A percentile compares a stretch with the other conserved stretches of the same genome.
Evolutionary conservation across 2,888 invertebrate genomes (phyloP).

Genomic region (Chalcis sispes): DNA sequence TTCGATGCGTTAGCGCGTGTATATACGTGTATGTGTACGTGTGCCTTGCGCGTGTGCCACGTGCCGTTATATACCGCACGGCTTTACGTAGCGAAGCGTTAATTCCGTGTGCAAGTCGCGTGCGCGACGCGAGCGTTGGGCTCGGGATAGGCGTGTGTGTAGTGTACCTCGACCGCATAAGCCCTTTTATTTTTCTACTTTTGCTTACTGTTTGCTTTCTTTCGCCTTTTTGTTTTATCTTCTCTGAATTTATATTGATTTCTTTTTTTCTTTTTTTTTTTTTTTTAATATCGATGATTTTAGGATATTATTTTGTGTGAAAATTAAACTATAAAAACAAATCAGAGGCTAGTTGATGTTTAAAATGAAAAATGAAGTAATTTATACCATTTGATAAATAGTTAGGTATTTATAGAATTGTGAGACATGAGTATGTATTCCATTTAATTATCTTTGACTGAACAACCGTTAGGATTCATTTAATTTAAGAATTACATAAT

Average conservation of each 20-base stretch:
- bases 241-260: too few species aligned
- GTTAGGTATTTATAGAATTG: too few species aligned
- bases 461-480: too few species aligned
- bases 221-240: background rate
- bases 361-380: too few species aligned
- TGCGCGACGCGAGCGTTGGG: slow-evolving; percentile 11
- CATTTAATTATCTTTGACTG: too few species aligned
- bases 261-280: background rate
- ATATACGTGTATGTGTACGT: too few species aligned
- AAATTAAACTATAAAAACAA: too few species aligned
- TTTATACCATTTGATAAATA: too few species aligned
- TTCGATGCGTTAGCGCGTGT: slow-evolving; percentile 22
- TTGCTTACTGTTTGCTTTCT: background rate
- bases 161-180: slow-evolving; percentile 17
- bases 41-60: slow-evolving; percentile 24
- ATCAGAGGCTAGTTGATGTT: too few species aligned
- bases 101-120: slow-evolving; percentile 46
- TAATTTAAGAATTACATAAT: too few species aligned
- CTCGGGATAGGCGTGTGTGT: background rate
- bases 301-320: background rate
- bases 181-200: background rate
- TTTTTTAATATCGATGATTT: background rate
- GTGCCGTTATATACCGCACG: too few species aligned
- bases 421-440: too few species aligned
- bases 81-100: slow-evolving; percentile 49